Evolutionary conservation across 2,888 invertebrate genomes (phyloP).

Genomic region (Drosophila tanythrix): DNA sequence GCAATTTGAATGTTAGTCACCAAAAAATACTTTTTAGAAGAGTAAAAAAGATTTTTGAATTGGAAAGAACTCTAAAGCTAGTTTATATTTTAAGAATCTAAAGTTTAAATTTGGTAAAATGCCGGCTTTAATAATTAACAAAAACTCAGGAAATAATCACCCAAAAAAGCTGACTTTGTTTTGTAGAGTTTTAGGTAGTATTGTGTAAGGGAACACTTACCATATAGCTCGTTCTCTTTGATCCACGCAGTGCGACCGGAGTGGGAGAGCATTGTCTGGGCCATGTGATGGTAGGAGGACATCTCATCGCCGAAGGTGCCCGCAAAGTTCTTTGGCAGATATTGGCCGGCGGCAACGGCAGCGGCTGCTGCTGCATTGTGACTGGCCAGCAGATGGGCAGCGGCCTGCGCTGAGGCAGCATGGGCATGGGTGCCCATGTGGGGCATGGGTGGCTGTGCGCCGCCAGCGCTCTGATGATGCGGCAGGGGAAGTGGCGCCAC

Average conservation of each 20-base stretch:
- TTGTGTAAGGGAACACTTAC: slow-evolving; percentile 71
- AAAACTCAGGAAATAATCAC: not conserved
- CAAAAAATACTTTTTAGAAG: too few species aligned
- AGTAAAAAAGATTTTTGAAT: too few species aligned
- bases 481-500: slow-evolving; percentile 41
- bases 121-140: not conserved
- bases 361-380: slow-evolving; percentile 82
- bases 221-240: slow-evolving; percentile 84
- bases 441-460: slow-evolving; percentile 44
- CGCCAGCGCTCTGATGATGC: slow-evolving; percentile 41
- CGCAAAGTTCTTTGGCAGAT: slow-evolving; percentile 82
- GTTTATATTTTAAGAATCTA: not conserved
- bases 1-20: too few species aligned
- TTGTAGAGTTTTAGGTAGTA: not conserved
- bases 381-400: slow-evolving; percentile 82
- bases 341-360: slow-evolving; percentile 81
- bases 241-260: slow-evolving; percentile 83
- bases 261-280: slow-evolving; percentile 83
- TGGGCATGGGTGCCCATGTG: slow-evolving; percentile 60
- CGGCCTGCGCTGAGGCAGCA: slow-evolving; percentile 82
- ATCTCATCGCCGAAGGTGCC: slow-evolving; percentile 82
- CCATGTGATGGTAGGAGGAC: slow-evolving; percentile 83
- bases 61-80: too few species aligned
- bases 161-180: not conserved
- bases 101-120: not conserved